phyloP scores from a whole-genome alignment of 2,888 invertebrate species.

The Acleris cristana region DNA sequence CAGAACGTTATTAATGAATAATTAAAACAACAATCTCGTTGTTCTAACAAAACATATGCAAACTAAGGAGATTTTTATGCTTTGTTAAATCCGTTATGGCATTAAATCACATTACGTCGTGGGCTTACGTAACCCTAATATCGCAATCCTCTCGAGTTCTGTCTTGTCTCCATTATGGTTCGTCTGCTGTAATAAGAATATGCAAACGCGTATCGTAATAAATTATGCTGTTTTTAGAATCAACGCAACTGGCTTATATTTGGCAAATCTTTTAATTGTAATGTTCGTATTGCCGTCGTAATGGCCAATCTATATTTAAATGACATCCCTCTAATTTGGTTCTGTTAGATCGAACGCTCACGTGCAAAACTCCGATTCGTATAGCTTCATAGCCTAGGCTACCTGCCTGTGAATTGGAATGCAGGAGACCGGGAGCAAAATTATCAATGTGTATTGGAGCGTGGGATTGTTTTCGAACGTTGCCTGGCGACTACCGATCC shows the following conservation, averaged over 20 bases:
- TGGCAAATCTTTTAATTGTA: no score
- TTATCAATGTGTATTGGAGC: conserved; percentile 72
- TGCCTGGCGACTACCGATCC: conserved; percentile 45
- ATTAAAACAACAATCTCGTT: neutral
- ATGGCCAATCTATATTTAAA: no score
- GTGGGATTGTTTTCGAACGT: conserved; percentile 74
- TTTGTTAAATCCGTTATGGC: conserved; percentile 8
- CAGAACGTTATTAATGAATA: conserved; percentile 1
- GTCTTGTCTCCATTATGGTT: conserved; percentile 2
- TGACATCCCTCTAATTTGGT: neutral
- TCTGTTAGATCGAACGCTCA: neutral
- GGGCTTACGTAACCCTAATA: conserved; percentile 17
- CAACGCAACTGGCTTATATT: no score
- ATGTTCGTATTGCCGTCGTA: no score
- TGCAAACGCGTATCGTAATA: neutral
- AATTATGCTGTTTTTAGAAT: no score
- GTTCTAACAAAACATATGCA: conserved; percentile 9
- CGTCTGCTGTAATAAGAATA: conserved; percentile 7
- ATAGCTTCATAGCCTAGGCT: conserved; percentile 36
- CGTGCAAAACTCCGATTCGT: neutral
- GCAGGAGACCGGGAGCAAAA: conserved; percentile 55
- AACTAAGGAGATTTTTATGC: conserved; percentile 12
- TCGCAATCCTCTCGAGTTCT: conserved; percentile 6
- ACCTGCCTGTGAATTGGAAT: conserved; percentile 65
- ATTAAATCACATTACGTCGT: conserved; percentile 8